Percentiles rank a stretch among this genome's conserved stretches.
phyloP scores from a whole-genome alignment of 2,113 vertebrate species.

The Haemorhous mexicanus region DNA sequence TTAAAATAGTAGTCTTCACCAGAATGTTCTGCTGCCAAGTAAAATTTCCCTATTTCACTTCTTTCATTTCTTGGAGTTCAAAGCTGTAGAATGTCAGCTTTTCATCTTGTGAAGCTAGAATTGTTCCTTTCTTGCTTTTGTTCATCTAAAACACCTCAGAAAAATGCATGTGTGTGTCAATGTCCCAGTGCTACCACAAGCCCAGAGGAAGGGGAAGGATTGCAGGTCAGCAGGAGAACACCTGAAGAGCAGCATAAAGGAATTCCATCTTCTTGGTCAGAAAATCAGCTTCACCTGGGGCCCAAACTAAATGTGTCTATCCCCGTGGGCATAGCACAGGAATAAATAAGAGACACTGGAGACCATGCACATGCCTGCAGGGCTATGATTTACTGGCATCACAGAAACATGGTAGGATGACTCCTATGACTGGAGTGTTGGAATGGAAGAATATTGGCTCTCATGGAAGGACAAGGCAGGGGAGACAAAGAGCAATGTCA shows the following conservation, averaged over 20 bases:
- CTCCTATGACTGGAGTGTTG: not conserved
- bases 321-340: accelerated
- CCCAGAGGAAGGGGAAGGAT: not conserved
- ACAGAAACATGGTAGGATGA: not conserved
- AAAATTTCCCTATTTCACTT: not conserved
- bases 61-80: not conserved
- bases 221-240: not conserved
- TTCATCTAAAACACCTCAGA: not conserved
- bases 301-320: accelerated
- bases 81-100: not conserved
- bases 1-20: not conserved
- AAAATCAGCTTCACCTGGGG: not conserved
- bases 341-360: not conserved
- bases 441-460: not conserved
- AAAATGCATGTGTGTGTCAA: not conserved
- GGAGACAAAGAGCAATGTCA: not conserved
- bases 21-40: not conserved
- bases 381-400: not conserved
- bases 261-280: not conserved
- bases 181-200: not conserved
- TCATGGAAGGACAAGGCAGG: not conserved
- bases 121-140: not conserved
- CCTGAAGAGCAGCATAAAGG: not conserved
- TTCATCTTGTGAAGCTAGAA: not conserved
- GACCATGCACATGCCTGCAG: not conserved